Evolutionary conservation across 2,888 invertebrate genomes (phyloP).

Genomic region (Andrena hattorfiana): DNA sequence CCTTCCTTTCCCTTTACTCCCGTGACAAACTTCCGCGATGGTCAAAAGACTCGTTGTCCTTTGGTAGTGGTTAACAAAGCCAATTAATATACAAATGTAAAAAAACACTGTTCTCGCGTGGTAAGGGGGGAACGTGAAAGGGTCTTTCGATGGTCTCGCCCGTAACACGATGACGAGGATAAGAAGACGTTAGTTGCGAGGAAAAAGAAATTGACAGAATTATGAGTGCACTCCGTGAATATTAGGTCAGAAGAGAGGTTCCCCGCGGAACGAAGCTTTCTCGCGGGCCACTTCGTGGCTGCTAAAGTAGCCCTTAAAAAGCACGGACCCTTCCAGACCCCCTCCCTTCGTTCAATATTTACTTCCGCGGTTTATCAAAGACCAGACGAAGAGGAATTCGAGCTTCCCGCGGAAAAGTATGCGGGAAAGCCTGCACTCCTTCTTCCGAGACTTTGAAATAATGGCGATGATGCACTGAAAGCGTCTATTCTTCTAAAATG

Average conservation of each 20-base stretch:
- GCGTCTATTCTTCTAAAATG: neutral
- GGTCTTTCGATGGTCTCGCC: neutral
- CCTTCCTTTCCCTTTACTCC: neutral
- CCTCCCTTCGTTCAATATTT: constrained; percentile 2
- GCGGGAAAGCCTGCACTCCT: neutral
- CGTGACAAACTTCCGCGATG: neutral
- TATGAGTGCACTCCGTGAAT: constrained; percentile 19
- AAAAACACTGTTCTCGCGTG: neutral
- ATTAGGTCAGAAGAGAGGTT: constrained; percentile 12
- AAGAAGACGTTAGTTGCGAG: neutral
- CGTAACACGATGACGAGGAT: neutral
- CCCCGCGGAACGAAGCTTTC: constrained; percentile 25
- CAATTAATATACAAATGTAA: neutral
- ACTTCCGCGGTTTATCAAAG: constrained; percentile 22
- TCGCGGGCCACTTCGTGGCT: constrained; percentile 48
- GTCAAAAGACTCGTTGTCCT: neutral
- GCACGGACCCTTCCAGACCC: constrained; percentile 14
- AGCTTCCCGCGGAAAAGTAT: neutral
- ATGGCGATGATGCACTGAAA: neutral
- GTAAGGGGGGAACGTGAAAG: neutral
- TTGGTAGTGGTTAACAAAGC: neutral
- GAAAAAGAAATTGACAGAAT: constrained; percentile 5
- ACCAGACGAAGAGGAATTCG: constrained; percentile 13
- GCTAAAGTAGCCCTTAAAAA: constrained; percentile 65
- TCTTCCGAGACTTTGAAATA: neutral